Percentiles rank a stretch among this genome's conserved stretches.
phyloP scores from a whole-genome alignment of 2,797 vertebrate species.

The Carcharodon carcharias region DNA sequence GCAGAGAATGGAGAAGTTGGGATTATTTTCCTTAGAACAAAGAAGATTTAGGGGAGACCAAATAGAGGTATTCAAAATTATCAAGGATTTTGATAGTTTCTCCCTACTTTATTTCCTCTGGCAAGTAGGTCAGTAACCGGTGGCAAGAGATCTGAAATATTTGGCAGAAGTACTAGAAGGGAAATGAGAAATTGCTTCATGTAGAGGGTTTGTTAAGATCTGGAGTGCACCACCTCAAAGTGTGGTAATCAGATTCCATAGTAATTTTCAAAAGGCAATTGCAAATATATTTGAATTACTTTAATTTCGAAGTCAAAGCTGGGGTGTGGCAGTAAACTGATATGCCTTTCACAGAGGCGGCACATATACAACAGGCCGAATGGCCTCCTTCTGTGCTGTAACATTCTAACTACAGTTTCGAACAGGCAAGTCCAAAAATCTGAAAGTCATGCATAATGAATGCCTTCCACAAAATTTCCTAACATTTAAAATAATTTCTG shows the following conservation, averaged over 20 bases:
- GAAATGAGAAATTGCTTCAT: neutral
- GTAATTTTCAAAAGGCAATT: neutral
- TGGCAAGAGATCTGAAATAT: no score
- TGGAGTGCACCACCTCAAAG: neutral
- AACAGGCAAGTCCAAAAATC: neutral
- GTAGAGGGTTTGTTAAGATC: neutral
- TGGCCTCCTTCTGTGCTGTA: neutral
- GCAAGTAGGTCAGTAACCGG: no score
- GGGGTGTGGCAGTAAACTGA: neutral
- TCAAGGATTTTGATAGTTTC: neutral
- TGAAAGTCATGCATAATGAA: no score
- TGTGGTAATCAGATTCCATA: neutral
- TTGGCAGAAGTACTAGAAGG: no score
- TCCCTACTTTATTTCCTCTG: no score
- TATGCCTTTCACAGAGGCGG: neutral
- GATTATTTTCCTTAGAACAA: neutral
- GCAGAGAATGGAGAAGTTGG: neutral
- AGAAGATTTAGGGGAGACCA: neutral
- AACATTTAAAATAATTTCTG: no score
- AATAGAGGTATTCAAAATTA: neutral
- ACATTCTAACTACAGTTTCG: neutral
- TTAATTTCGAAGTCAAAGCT: neutral
- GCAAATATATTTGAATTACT: neutral
- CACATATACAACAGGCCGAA: neutral
- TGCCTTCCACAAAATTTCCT: no score